phyloP scores from a whole-genome alignment of 2,888 invertebrate species.

The Pammene fasciana region DNA sequence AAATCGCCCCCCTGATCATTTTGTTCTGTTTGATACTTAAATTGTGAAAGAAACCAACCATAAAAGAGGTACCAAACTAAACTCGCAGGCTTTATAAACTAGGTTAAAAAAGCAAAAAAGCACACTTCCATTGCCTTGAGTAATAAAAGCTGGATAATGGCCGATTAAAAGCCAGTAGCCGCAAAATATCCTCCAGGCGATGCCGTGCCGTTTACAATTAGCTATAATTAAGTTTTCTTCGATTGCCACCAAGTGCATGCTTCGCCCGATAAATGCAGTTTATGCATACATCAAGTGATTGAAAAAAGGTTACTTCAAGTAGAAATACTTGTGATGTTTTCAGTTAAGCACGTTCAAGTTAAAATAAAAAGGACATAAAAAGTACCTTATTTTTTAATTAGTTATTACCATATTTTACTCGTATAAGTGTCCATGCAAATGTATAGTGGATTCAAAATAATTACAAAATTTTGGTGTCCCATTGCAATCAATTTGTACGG shows the following conservation, averaged over 20 bases:
- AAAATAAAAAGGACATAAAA: too few species aligned
- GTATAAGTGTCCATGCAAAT: too few species aligned
- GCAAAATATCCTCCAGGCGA: constrained; percentile 15
- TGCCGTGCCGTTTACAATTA: constrained; percentile 33
- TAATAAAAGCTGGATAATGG: not conserved
- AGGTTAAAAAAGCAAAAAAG: not conserved
- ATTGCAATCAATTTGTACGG: too few species aligned
- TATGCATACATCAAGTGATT: not conserved
- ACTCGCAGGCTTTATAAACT: not conserved
- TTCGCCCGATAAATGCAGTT: constrained; percentile 1
- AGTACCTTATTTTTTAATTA: too few species aligned
- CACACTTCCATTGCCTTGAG: not conserved
- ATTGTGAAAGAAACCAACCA: not conserved
- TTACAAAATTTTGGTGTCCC: too few species aligned
- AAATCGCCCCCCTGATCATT: too few species aligned
- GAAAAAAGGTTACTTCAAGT: not conserved
- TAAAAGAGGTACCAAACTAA: not conserved
- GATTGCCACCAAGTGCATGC: constrained; percentile 29
- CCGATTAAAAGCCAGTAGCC: constrained; percentile 14
- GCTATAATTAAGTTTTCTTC: constrained; percentile 31
- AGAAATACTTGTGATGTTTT: too few species aligned
- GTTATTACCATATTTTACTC: too few species aligned
- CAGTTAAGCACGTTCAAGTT: too few species aligned
- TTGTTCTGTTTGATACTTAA: not conserved
- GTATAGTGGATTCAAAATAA: too few species aligned